A percentile compares a stretch with the other conserved stretches of the same genome.
These are phyloP conservation scores for Dendrocincla tyrannina DNA, from an alignment of 2,797 vertebrate species.

Conservation along the genomic window DNA sequence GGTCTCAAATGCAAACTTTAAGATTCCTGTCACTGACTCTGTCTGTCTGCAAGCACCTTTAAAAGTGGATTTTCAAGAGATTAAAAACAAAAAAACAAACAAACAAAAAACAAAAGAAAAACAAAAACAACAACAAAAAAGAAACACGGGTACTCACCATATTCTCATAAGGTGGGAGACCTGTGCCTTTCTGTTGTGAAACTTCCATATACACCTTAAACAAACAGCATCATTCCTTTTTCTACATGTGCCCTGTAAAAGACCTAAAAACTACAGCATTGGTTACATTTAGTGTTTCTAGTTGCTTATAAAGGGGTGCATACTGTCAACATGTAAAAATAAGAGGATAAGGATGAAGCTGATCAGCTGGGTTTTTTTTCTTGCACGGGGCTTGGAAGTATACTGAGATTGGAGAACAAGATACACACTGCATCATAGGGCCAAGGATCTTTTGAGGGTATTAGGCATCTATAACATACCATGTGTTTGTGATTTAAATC, in stretches of 20 bases:
- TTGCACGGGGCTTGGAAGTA: neutral
- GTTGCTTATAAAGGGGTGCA: neutral
- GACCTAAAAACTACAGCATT: neutral
- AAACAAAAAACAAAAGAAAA: too few species aligned
- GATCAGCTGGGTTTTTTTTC: neutral
- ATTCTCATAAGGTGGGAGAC: neutral
- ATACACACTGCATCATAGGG: fast-evolving
- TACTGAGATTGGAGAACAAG: neutral
- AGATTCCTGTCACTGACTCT: neutral
- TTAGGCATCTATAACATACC: neutral
- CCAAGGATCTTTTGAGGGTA: neutral
- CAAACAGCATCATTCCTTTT: neutral
- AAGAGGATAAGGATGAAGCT: neutral
- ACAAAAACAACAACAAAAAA: neutral
- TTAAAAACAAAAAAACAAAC: neutral
- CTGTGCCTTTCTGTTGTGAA: neutral
- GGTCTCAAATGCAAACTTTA: neutral
- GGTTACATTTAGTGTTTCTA: neutral
- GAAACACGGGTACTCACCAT: neutral
- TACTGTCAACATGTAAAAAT: neutral
- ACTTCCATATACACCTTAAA: neutral
- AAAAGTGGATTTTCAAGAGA: neutral
- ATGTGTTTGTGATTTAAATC: neutral
- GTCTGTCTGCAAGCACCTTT: neutral
- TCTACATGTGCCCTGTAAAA: neutral